Evolutionary conservation across 2,797 vertebrate species (phyloP), one percentile per base, ranked within the genome.

Genomic region (Rhinichthys osculus): DNA sequence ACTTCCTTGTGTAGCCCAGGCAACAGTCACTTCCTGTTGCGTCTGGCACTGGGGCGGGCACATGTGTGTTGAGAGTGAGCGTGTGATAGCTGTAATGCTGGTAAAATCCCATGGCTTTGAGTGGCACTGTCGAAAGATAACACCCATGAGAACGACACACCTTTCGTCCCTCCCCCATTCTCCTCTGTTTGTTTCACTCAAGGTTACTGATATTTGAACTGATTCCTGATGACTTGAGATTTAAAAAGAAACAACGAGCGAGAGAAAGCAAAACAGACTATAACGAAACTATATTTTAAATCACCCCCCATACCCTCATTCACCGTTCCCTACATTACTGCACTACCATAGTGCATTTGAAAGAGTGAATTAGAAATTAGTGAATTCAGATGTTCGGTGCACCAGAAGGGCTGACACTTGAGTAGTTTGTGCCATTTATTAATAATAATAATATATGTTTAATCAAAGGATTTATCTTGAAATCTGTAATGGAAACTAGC

Each of bases 101-200:
- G 23, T 54, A 76, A 69, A 77, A 69, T 54, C 73, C 40, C 13
- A 59, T 17, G 78, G 50, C 6, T 72, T 44, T 44, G 50, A 69
- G 74, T 87, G 57, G 76, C 87, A 57, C 52, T 83, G 33, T 54
- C 52, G 69, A 33, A 81, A 62, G 52, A 42, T 40, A 82, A 82
- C 64, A 77, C 78, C 42, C 78, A 69, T 85, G 72, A 82, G 78
- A 81, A 82, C 27, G n/a, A 27, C 73, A 71, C 54, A 50, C 67
- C 64, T 47, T 66, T 67, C 30, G 59, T 66, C 40, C 57, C 78
- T 40, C 23, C 74, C 52, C 74, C 54, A 70, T 79, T 57, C 42
- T 78, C 21, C 8, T 78, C 40, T 69, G 42, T 72, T 57, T 67
- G 27, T 82, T 91, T 86, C 40, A 40, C 67, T 82, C 73, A 83